These are phyloP conservation scores for Perca fluviatilis DNA, from an alignment of 2,113 vertebrate species.

Conservation along the genomic window DNA sequence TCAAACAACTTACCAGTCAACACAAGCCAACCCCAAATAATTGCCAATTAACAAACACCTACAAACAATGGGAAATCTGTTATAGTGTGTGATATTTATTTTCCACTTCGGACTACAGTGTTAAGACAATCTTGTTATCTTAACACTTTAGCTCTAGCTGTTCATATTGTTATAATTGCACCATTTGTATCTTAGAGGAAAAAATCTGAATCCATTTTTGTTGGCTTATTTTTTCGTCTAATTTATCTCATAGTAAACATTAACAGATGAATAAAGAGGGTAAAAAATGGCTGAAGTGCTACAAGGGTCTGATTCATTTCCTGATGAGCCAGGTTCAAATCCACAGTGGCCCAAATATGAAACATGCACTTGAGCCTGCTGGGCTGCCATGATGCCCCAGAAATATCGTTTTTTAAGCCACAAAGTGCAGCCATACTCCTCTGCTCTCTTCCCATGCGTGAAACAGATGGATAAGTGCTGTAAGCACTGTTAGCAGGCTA, in stretches of 20 bases:
- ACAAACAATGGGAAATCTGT: neutral
- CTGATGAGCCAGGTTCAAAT: conserved; percentile 33
- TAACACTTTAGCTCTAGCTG: neutral
- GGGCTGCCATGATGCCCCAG: conserved; percentile 21
- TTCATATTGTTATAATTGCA: neutral
- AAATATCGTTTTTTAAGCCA: conserved; percentile 40
- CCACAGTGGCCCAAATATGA: conserved; percentile 33
- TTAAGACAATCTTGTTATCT: neutral
- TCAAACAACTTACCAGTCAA: neutral
- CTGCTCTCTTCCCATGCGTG: conserved; percentile 15
- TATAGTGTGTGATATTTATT: neutral
- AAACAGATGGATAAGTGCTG: conserved; percentile 32
- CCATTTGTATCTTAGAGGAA: neutral
- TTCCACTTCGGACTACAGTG: neutral
- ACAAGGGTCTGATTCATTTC: conserved; percentile 40
- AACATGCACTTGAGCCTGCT: conserved; percentile 34
- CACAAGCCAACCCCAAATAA: neutral
- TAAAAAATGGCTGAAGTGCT: neutral
- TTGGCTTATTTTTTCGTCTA: neutral
- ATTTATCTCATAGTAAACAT: conserved; percentile 11
- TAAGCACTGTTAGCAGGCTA: conserved; percentile 18
- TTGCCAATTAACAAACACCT: neutral
- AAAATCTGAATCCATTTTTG: conserved; percentile 2
- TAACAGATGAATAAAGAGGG: neutral
- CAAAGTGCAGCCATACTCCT: conserved; percentile 25